These are phyloP conservation scores for Epinephelus coioides DNA, from an alignment of 2,797 vertebrate genomes.

Conservation along the genomic window DNA sequence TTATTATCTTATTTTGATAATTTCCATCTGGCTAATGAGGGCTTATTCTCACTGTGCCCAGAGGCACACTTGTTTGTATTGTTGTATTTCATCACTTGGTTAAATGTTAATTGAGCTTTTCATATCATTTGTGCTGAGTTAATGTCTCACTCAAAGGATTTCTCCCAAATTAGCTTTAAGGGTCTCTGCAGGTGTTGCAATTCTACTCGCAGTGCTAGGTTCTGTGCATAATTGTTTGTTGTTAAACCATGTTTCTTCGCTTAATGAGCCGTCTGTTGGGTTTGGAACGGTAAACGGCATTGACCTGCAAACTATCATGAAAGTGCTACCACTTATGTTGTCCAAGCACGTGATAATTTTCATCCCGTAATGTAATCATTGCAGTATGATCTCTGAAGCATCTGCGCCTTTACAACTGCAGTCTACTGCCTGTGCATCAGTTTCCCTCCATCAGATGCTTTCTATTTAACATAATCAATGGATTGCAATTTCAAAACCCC, in stretches of 20 bases:
- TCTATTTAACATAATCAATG: constrained; percentile 67
- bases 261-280: constrained; percentile 76
- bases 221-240: constrained; percentile 74
- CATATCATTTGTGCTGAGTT: constrained; percentile 80
- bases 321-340: constrained; percentile 35
- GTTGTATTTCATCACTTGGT: constrained; percentile 83
- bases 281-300: constrained; percentile 48
- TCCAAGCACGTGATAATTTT: constrained; percentile 48
- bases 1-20: constrained; percentile 78
- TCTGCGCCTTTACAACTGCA: constrained; percentile 44
- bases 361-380: constrained; percentile 33
- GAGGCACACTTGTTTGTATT: constrained; percentile 83
- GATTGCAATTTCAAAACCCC: constrained; percentile 44
- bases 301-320: constrained; percentile 49
- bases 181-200: constrained; percentile 76
- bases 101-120: constrained; percentile 86
- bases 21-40: constrained; percentile 85
- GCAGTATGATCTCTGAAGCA: constrained; percentile 25
- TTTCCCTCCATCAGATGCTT: constrained; percentile 31
- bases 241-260: constrained; percentile 75
- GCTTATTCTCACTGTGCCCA: constrained; percentile 76
- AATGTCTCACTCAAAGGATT: constrained; percentile 81
- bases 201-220: constrained; percentile 59
- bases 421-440: constrained; percentile 20
- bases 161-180: constrained; percentile 75